phyloP scores from a whole-genome alignment of 1,140 invertebrate species.

The Papilio xuthus region DNA sequence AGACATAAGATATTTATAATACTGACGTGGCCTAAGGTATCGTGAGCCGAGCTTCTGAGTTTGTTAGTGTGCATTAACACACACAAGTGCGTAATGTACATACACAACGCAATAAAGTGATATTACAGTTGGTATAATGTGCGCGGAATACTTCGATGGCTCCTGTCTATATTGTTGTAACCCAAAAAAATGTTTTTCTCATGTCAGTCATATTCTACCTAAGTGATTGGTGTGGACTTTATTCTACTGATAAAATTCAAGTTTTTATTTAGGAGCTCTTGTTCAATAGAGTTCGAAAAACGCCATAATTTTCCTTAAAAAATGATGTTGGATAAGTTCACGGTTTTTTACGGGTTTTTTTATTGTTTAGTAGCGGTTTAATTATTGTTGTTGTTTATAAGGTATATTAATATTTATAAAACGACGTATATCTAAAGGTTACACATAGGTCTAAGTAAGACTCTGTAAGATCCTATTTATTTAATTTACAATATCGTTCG shows the following conservation, averaged over 20 bases:
- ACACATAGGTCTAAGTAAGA: no score
- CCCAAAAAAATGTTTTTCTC: background rate
- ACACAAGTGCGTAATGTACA: slow-evolving; percentile 18
- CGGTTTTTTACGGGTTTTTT: background rate
- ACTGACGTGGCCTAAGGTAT: slow-evolving; percentile 44
- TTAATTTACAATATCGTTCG: no score
- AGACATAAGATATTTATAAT: slow-evolving; percentile 50
- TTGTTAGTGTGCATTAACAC: background rate
- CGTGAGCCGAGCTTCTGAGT: slow-evolving; percentile 41
- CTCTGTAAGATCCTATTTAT: no score
- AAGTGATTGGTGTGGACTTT: no score
- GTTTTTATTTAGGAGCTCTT: no score
- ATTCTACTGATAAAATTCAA: no score
- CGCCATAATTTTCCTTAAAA: background rate
- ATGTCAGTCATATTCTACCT: no score
- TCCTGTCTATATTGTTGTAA: background rate
- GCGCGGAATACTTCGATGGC: slow-evolving; percentile 34
- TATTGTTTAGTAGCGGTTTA: slow-evolving; percentile 8
- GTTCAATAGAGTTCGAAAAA: no score
- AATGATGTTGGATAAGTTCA: slow-evolving; percentile 11
- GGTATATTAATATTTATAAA: background rate
- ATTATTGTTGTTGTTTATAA: background rate
- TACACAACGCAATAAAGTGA: slow-evolving; percentile 17
- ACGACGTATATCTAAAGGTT: no score
- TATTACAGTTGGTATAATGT: slow-evolving; percentile 38